phyloP scores from a whole-genome alignment of 1,140 invertebrate species.

The Atopsyche davidsoni region DNA sequence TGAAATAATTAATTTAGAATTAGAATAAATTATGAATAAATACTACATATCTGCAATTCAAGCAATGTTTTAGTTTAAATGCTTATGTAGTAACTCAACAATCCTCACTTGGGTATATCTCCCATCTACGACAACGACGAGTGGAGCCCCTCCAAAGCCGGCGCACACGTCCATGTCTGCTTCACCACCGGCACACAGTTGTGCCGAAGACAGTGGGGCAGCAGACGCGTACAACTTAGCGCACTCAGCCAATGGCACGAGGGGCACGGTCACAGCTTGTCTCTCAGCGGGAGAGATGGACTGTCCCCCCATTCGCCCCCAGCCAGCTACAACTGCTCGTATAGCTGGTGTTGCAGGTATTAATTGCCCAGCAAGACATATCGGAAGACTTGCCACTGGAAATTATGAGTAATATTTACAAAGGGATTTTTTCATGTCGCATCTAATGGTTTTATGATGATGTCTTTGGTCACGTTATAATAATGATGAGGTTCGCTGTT shows the following conservation, averaged over 20 bases:
- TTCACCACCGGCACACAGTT: slow-evolving; percentile 64
- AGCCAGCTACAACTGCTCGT: slow-evolving; percentile 44
- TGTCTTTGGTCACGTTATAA: no score
- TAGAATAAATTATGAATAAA: slow-evolving; percentile 12
- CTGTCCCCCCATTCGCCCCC: slow-evolving; percentile 45
- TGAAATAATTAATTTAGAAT: slow-evolving; percentile 37
- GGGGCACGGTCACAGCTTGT: slow-evolving; percentile 50
- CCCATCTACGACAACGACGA: slow-evolving; percentile 52
- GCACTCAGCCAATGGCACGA: slow-evolving; percentile 48
- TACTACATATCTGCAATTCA: neutral
- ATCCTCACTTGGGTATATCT: slow-evolving; percentile 53
- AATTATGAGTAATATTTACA: no score
- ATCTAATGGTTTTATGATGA: no score
- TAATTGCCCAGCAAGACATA: slow-evolving; percentile 46
- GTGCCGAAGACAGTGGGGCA: slow-evolving; percentile 52
- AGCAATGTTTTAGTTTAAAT: neutral
- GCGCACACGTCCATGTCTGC: slow-evolving; percentile 59
- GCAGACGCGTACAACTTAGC: slow-evolving; percentile 48
- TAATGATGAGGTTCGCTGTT: no score
- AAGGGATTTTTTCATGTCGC: no score
- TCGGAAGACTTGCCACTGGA: slow-evolving; percentile 48
- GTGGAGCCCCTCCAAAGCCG: slow-evolving; percentile 62
- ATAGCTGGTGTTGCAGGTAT: slow-evolving; percentile 32
- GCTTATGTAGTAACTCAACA: neutral
- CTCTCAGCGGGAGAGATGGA: slow-evolving; percentile 34